These are phyloP conservation scores for Rallus limicola DNA, from an alignment of 2,113 vertebrate species.

Conservation along the genomic window DNA sequence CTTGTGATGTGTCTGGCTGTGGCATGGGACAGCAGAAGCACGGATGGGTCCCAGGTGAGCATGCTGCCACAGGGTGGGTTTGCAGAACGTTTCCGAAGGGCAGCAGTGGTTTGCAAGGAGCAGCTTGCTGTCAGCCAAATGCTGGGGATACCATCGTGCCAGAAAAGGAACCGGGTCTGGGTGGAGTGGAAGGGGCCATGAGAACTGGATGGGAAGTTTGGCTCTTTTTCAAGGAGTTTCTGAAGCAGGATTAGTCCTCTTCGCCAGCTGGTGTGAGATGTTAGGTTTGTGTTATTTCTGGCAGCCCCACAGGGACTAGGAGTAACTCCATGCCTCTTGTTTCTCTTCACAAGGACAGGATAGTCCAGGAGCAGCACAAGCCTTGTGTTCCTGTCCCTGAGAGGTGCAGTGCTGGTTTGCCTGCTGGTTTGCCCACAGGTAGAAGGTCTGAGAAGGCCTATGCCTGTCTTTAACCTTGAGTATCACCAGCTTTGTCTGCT, in stretches of 20 bases:
- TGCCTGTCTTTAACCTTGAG: not conserved
- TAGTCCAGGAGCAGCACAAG: not conserved
- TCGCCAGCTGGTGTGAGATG: slow-evolving; percentile 46
- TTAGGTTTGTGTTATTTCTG: slow-evolving; percentile 66
- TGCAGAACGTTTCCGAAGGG: not conserved
- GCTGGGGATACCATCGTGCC: not conserved
- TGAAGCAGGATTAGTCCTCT: slow-evolving; percentile 42
- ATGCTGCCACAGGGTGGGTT: accelerated
- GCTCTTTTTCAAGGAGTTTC: slow-evolving; percentile 28
- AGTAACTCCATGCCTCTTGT: slow-evolving; percentile 18
- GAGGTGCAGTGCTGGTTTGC: not conserved
- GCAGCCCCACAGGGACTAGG: slow-evolving; percentile 10
- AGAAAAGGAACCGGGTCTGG: slow-evolving; percentile 42
- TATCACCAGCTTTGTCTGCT: not conserved
- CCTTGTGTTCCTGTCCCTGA: not conserved
- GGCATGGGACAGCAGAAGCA: not conserved
- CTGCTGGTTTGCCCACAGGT: not conserved
- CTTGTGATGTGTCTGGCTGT: accelerated
- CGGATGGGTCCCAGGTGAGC: not conserved
- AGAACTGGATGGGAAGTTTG: slow-evolving; percentile 59
- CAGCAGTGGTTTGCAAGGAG: accelerated
- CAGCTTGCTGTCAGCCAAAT: not conserved
- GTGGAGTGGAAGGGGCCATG: slow-evolving; percentile 3
- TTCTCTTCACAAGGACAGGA: slow-evolving; percentile 3
- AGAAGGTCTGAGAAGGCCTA: not conserved